A percentile compares a stretch with the other conserved stretches of the same genome.
Evolutionary conservation across 1,140 invertebrate species (phyloP).

Genomic region (Drosophila carrolli): DNA sequence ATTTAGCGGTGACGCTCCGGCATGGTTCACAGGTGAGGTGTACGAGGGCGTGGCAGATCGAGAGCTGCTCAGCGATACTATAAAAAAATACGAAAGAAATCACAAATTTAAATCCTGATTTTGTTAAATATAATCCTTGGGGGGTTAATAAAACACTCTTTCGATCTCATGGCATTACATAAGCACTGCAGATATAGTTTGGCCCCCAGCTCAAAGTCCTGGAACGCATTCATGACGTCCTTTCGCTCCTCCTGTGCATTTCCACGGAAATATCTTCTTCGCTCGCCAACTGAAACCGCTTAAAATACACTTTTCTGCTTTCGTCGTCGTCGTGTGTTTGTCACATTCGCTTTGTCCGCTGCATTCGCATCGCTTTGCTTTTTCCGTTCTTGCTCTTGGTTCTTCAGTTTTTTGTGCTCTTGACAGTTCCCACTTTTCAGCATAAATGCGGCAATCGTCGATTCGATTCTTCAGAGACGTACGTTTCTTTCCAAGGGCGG

Average conservation of each 20-base stretch:
- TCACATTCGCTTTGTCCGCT: slow-evolving; percentile 78
- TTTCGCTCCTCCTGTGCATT: slow-evolving; percentile 34
- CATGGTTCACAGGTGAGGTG: slow-evolving; percentile 90
- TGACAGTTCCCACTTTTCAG: slow-evolving; percentile 74
- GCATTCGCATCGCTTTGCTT: slow-evolving; percentile 74
- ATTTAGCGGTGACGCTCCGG: slow-evolving; percentile 87
- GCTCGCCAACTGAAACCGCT: slow-evolving; percentile 7
- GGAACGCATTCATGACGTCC: slow-evolving; percentile 77
- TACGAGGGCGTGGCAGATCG: slow-evolving; percentile 94
- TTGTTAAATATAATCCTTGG: neutral
- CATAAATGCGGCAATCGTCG: slow-evolving; percentile 63
- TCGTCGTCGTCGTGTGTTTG: slow-evolving; percentile 47
- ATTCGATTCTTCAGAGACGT: slow-evolving; percentile 42
- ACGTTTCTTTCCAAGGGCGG: slow-evolving; percentile 34
- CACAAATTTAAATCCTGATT: slow-evolving; percentile 5
- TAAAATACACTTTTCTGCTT: slow-evolving; percentile 62
- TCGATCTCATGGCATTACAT: slow-evolving; percentile 60
- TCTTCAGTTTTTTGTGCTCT: slow-evolving; percentile 59
- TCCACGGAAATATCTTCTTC: slow-evolving; percentile 37
- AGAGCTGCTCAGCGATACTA: slow-evolving; percentile 96
- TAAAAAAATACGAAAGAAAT: slow-evolving; percentile 45
- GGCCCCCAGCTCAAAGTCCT: slow-evolving; percentile 79
- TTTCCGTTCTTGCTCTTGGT: slow-evolving; percentile 61
- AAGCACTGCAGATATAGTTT: slow-evolving; percentile 84
- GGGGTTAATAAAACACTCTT: neutral